Base-by-base conservation (phyloP, 2,113 vertebrate species). In the Phalacrocorax brasilianus region DNA sequence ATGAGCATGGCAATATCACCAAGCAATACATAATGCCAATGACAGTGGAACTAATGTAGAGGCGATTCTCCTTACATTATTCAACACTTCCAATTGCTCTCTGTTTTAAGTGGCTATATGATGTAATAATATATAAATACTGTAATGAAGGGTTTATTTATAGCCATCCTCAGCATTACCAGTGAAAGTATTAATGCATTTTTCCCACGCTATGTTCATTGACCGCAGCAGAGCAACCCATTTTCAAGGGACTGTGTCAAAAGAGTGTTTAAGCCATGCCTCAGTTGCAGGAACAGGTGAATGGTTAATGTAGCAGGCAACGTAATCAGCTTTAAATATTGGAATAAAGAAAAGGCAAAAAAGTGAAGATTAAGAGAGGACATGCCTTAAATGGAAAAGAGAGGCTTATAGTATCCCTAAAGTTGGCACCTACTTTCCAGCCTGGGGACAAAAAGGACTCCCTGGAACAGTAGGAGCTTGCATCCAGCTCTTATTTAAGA, bases 111-210 rank as follows among this genome's bases (percentile, higher is more conserved):
- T 96, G 96, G 92, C 82, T 89, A 89, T 78, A 96, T 97, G 96
- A 97, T 96, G 97, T 96, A 97, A 97, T 96, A 96, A 97, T 96
- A 94, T 75, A 97, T 97, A 95, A 97, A 97, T 97, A 97, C 94
- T 96, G 93, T 95, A 97, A 95, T 94, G 95, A 92, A 87, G 70
- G 61, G 65, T 85, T 92, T 97, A 97, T 97, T 97, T 97, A 97
- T 97, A 97, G 88, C 67, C 59, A 58, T 66, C 71, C 50, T 94
- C 42, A 33, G 68, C 23, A 61, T 71, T 90, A 79, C 81, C 21
- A 42, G 76, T 80, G 93, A 40, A 96, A 95, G 95, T 93, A 95
- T 97, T 95, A 96, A 97, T 97, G 94, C 32, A 5, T 83, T 95
- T 96, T 96, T 95, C 95, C 94, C 95, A 97, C 67, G 75, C 93